A percentile compares a stretch with the other conserved stretches of the same genome.
These are phyloP conservation scores for Slavum lentiscoides DNA, from an alignment of 2,888 invertebrate genomes.

Conservation along the genomic window DNA sequence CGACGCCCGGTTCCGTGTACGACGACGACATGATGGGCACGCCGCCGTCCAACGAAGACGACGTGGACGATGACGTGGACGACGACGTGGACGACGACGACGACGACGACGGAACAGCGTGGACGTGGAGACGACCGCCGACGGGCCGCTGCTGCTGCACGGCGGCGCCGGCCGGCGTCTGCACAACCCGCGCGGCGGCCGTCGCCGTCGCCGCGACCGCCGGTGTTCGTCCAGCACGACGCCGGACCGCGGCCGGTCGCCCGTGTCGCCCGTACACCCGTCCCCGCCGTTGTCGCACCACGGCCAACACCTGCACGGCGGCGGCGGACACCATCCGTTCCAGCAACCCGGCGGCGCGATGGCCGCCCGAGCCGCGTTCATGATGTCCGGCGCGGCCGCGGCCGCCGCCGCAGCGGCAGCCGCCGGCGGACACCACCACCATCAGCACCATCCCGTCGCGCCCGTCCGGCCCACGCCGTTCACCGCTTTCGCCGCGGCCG, in stretches of 20 bases:
- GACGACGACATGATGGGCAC: constrained; percentile 58
- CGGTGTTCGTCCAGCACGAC: constrained; percentile 50
- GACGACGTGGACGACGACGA: constrained; percentile 63
- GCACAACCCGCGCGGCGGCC: constrained; percentile 57
- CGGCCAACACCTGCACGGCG: constrained; percentile 60
- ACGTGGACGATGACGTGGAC: constrained; percentile 62
- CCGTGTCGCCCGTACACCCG: constrained; percentile 60
- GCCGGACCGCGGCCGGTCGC: constrained; percentile 55
- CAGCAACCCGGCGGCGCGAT: constrained; percentile 59
- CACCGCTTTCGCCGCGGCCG: constrained; percentile 73
- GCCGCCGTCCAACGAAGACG: constrained; percentile 61
- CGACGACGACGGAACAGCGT: constrained; percentile 72
- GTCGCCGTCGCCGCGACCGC: constrained; percentile 43
- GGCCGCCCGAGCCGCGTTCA: constrained; percentile 45
- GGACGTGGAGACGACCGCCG: constrained; percentile 58
- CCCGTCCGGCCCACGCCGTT: constrained; percentile 79
- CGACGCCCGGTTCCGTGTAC: constrained; percentile 58
- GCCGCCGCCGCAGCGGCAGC: constrained; percentile 71
- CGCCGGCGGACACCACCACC: constrained; percentile 58
- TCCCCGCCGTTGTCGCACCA: constrained; percentile 66
- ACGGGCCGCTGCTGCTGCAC: constrained; percentile 6
- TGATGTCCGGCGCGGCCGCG: constrained; percentile 44
- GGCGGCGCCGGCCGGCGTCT: constrained; percentile 28
- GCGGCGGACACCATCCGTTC: constrained; percentile 62
- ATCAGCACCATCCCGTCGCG: constrained; percentile 54